Evolutionary conservation across 2,888 invertebrate genomes (phyloP).

Genomic region (Empis livida): DNA sequence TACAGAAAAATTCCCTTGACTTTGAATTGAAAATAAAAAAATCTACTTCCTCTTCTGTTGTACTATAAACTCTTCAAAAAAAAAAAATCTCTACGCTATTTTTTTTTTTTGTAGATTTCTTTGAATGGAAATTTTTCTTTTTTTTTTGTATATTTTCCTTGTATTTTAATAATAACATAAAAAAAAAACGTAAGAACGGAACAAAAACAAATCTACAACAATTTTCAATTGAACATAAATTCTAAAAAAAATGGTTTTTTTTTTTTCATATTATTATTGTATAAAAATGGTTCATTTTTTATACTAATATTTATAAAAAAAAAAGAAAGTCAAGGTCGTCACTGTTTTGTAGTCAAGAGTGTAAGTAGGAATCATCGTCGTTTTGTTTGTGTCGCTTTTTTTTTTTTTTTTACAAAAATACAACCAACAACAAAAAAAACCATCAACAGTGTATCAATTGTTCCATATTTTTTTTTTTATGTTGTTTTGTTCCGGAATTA

Average conservation of each 20-base stretch:
- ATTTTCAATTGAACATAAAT: conserved; percentile 1
- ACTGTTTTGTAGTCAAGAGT: background rate
- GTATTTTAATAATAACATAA: too few species aligned
- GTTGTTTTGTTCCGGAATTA: conserved; percentile 2
- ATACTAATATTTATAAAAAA: background rate
- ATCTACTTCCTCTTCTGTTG: too few species aligned
- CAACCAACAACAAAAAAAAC: too few species aligned
- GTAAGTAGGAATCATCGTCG: too few species aligned
- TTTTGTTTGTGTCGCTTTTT: too few species aligned
- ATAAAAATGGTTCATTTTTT: background rate
- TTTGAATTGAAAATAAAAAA: too few species aligned
- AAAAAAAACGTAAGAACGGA: background rate
- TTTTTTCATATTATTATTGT: background rate
- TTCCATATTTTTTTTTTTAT: background rate
- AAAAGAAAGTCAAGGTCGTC: conserved; percentile 2
- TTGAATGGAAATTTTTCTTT: too few species aligned
- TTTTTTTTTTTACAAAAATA: background rate
- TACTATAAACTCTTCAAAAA: too few species aligned
- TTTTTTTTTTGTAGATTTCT: too few species aligned
- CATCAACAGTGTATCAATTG: background rate
- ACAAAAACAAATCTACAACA: background rate
- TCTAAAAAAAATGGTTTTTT: background rate
- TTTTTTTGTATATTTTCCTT: too few species aligned
- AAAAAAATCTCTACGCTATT: too few species aligned
- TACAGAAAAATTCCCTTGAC: background rate